Percentiles rank a stretch among this genome's conserved stretches.
Conservation (phyloP, 1,140 invertebrate genomes). For the Caenorhabditis tropicalis region DNA sequence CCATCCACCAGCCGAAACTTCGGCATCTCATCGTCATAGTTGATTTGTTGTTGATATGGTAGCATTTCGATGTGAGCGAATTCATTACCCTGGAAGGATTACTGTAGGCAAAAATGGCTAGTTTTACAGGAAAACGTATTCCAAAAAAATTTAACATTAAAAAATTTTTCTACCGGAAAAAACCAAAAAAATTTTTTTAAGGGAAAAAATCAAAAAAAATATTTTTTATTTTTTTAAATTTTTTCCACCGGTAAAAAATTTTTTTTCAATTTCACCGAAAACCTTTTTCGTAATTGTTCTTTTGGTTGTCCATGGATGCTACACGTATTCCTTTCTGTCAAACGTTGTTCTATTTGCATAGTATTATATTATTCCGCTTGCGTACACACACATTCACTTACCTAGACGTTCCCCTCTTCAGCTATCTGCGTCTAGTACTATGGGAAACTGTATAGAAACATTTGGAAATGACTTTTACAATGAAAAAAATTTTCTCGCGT, state of each 20-base stretch:
- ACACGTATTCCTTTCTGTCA: neutral
- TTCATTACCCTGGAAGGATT: constrained; percentile 65
- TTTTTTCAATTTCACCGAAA: too few relatives aligned
- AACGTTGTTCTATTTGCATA: constrained; percentile 6
- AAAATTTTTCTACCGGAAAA: too few relatives aligned
- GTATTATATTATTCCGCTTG: constrained; percentile 39
- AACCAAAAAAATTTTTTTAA: too few relatives aligned
- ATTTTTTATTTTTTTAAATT: neutral
- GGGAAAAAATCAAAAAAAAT: neutral
- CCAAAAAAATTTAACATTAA: neutral
- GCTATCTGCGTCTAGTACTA: too few relatives aligned
- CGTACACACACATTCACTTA: neutral
- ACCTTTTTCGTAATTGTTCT: too few relatives aligned
- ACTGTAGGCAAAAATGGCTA: too few relatives aligned
- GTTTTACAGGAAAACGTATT: too few relatives aligned
- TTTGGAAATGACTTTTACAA: too few relatives aligned
- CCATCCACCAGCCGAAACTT: constrained; percentile 87
- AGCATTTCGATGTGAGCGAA: constrained; percentile 72
- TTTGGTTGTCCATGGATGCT: too few relatives aligned
- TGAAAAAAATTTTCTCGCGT: too few relatives aligned
- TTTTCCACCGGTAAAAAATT: neutral
- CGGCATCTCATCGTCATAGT: constrained; percentile 66
- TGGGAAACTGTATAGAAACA: too few relatives aligned
- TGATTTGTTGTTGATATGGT: constrained; percentile 68
- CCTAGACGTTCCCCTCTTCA: neutral